Percentiles rank a stretch among this genome's conserved stretches.
phyloP scores from a whole-genome alignment of 2,888 invertebrate genomes.

The Ormyrus labotus region DNA sequence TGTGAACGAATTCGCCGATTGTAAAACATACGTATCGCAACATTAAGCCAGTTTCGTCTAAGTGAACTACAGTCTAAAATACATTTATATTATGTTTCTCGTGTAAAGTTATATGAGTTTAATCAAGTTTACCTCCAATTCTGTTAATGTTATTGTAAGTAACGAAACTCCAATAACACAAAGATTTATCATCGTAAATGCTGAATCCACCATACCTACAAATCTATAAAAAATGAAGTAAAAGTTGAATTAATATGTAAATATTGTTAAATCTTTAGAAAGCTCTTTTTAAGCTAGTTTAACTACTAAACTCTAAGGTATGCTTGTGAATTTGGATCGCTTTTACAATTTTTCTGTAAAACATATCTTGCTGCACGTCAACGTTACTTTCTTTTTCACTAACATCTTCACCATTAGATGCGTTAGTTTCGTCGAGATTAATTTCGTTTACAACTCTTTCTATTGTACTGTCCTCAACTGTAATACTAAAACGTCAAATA shows the following conservation, averaged over 20 bases:
- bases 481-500: not conserved
- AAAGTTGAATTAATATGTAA: not conserved
- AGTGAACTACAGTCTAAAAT: conserved; percentile 11
- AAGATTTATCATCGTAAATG: conserved; percentile 3
- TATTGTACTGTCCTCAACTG: not conserved
- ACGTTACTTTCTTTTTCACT: too few relatives aligned
- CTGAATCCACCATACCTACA: conserved; percentile 3
- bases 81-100: not conserved
- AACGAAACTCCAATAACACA: conserved; percentile 14
- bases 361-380: not conserved
- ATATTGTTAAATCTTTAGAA: not conserved
- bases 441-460: too few relatives aligned
- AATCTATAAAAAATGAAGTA: conserved; percentile 9
- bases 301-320: conserved; percentile 38
- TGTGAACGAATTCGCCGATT: conserved; percentile 7
- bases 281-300: not conserved
- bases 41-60: not conserved
- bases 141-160: conserved; percentile 2
- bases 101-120: not conserved
- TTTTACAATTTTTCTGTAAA: not conserved
- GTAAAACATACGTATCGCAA: conserved; percentile 6
- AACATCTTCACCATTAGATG: too few relatives aligned
- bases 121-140: conserved; percentile 23
- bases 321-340: conserved; percentile 2
- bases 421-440: too few relatives aligned